Evolutionary conservation across 1,140 invertebrate species (phyloP), one percentile per base, ranked within the genome.

Genomic region (Diorhabda elongata): DNA sequence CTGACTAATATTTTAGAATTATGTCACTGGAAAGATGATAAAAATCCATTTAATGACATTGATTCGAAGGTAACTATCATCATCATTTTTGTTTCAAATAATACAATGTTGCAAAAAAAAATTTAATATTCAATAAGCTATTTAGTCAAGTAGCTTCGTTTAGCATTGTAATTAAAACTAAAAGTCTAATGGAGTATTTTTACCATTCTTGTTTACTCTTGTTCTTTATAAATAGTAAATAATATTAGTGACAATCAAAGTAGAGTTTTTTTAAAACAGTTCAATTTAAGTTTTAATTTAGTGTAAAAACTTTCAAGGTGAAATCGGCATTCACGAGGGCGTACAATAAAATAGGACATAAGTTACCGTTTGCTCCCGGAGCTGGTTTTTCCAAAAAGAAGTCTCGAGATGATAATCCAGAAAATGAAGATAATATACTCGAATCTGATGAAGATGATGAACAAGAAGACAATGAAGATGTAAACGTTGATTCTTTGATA

Each of bases 251-350:
- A 26, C 26, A 26, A 26, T 26, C 26, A 26, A 26, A 26, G 26
- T 26, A 26, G 26, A 26, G 26, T 26, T 26, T 26, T 26, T 26
- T 26, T 26, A 26, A 26, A 26, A 26, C 26, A 26, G 1, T 26
- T 26, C 26, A 26, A 26, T 26, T 26, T 26, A 26, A 26, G 26
- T 26, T 26, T 26, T 26, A 26, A 26, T 26, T 26, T 26, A 26
- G 26, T 26, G 26, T 26, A 26, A 26, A 26, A 26, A 26, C 26
- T 26, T 67, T 76, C 58, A 70, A 93, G 90, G 88, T 92, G 0
- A 99, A 98, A 85, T 88, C 94, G 11, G 94, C 96, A 0, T 92
- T 99, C 79, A 99, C 97, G 0, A 87, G 94, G 58, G 84, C 89
- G 0, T 97, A 96, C 79, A 98, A 98, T 79, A 98, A 98, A 80